Base-by-base conservation (phyloP, 2,888 invertebrate species). In the Eristalis tenax region DNA sequence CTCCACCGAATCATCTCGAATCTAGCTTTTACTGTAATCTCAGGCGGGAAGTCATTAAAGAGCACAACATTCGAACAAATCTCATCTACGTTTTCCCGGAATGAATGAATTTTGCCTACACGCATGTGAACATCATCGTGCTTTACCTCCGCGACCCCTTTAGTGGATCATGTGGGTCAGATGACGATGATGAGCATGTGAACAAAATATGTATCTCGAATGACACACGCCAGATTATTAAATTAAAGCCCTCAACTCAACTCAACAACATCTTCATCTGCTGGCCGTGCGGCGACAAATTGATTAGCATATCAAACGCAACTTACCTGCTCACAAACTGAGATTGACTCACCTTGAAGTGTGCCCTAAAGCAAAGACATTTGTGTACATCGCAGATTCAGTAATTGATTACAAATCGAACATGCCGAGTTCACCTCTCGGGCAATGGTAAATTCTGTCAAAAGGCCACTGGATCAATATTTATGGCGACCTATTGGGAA, bases 401-500 rank as follows among this genome's bases (percentile, higher is more conserved):
- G 22, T 69, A 56, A 69, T 69, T 28, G 22, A 56, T 57, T 69
- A 56, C 56, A 57, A 69, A 69, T 57, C 69, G 69, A 50, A 74
- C 35, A 32, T 40, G 43, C 63, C 61, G 13, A 50, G 10, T 43
- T 50, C 28, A 65, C 65, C 65, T 22, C n/a, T 74, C n/a, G 64
- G 64, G 63, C 22, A 11, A 38, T 65, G 50, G 18, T 5, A 8
- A 50, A 50, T 50, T 57, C 66, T 57, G 57, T 65, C 64, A 74
- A 74, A 65, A 75, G 4, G 18, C 57, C 65, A 40, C 38, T 65
- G 57, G 38, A 57, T 66, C 35, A 75, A 66, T 57, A 75, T 75
- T 57, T 57, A 57, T 26, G 8, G 32, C 18, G 28, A 50, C 28
- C 68, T 56, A 69, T 75, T 57, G 38, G 32, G 64, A 23, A 64